phyloP scores from a whole-genome alignment of 2,113 vertebrate genomes.

The Pheucticus melanocephalus region DNA sequence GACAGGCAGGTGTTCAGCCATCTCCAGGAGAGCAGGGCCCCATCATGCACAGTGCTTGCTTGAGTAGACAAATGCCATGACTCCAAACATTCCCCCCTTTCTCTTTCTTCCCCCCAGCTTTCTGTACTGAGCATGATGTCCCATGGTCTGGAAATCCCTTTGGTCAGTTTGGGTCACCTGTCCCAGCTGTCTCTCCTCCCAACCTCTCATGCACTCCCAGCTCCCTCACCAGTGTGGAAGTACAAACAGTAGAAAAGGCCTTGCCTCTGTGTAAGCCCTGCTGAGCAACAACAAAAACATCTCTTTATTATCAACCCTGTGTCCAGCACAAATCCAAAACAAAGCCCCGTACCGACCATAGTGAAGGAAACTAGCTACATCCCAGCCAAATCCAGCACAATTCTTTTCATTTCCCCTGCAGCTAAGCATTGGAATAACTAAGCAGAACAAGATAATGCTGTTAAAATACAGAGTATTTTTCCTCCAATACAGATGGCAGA shows the following conservation, averaged over 20 bases:
- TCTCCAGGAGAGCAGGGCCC: not conserved
- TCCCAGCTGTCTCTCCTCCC: not conserved
- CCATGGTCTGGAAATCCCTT: not conserved
- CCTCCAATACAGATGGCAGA: not conserved
- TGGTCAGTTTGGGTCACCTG: not conserved
- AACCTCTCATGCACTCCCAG: rapidly evolving
- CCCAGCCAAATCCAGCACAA: not conserved
- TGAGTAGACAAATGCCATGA: rapidly evolving
- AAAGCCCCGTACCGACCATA: rapidly evolving
- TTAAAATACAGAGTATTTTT: not conserved
- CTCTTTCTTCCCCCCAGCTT: rapidly evolving
- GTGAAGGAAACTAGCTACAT: not conserved
- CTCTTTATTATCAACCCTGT: not conserved
- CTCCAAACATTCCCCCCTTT: not conserved
- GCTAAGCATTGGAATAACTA: not conserved
- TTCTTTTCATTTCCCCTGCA: not conserved
- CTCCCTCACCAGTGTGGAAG: rapidly evolving
- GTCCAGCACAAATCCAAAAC: not conserved
- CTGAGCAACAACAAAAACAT: not conserved
- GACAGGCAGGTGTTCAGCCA: not conserved
- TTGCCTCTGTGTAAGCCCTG: not conserved
- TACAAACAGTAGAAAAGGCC: not conserved
- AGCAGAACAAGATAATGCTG: not conserved
- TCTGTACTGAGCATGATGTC: no score
- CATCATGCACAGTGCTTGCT: rapidly evolving